Base-by-base conservation (phyloP, 2,888 invertebrate species). In the Drosophila anomelani region DNA sequence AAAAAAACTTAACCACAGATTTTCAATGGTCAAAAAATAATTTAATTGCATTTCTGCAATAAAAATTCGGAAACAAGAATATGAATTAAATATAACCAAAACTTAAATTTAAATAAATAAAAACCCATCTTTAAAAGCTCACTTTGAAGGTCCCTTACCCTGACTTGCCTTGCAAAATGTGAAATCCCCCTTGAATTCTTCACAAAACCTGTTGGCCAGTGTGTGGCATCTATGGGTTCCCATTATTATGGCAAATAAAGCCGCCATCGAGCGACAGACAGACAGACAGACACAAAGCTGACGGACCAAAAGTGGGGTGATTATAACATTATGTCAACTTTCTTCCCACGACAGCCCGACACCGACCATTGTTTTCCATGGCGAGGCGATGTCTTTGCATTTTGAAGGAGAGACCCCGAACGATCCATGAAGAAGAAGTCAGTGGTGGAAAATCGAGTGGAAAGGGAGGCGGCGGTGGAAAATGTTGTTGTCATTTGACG, bases 311-410 rank as follows among this genome's bases (percentile, higher is more conserved):
- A 82, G 88, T 81, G 61, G 78, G 78, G 64, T 84, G 88, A 85
- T 85, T 85, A 85, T 85, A 79, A 80, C 88, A 85, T 85, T 85
- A 85, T 85, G 88, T 85, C 88, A 86, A 84, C 85, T 86, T 86
- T 86, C 85, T 86, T 86, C 88, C 85, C 85, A 86, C 85, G 88
- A 79, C 79, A 76, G 51, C 71, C 57, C 73, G 57, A 44, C 47
- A 47, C 47, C 47, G 29, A 47, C 69, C 64, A 66, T 63, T 67
- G 64, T 54, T 55, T 71, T 67, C 81, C 59, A 69, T 67, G 76
- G 77, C 64, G 53, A 62, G 76, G 77, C 64, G 53, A 62, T 71
- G 44, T 57, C 72, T 62, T 57, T 57, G 63, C 62, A 53, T 46
- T 56, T 29, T 57, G 41, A 41, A 32, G 39, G 41, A 51, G 75